phyloP scores from a whole-genome alignment of 2,888 invertebrate genomes.

The Zhuqinia jingwanae region DNA sequence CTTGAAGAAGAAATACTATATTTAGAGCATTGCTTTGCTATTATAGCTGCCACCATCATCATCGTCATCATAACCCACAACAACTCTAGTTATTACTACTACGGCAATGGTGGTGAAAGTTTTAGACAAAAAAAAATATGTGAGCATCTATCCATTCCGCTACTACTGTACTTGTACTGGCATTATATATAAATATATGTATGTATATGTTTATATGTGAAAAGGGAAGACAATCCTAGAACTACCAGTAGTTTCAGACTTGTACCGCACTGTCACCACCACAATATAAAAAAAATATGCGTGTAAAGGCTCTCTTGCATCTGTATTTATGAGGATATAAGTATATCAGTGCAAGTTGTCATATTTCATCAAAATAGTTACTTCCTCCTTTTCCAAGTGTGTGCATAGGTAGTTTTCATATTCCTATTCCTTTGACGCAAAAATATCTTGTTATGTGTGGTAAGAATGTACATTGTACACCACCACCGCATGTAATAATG shows the following conservation, averaged over 20 bases:
- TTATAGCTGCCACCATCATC: neutral
- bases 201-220: neutral
- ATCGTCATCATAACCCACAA: neutral
- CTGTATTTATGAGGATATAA: too few species aligned
- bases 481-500: neutral
- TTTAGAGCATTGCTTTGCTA: constrained; percentile 10
- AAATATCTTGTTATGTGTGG: neutral
- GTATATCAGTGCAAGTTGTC: neutral
- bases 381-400: neutral
- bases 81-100: neutral
- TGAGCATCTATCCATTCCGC: neutral
- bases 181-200: too few species aligned
- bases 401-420: neutral
- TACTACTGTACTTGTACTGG: too few species aligned
- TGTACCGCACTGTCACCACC: neutral
- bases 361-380: neutral
- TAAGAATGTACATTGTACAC: neutral
- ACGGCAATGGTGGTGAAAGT: constrained; percentile 2
- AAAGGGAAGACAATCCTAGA: neutral
- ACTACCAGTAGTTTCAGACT: neutral
- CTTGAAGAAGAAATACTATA: constrained; percentile 58
- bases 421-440: neutral
- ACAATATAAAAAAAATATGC: neutral
- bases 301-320: too few species aligned
- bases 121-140: neutral